A percentile compares a stretch with the other conserved stretches of the same genome.
These are phyloP conservation scores for Papio anubis DNA, from an alignment of 2,113 vertebrate species.

Conservation along the genomic window DNA sequence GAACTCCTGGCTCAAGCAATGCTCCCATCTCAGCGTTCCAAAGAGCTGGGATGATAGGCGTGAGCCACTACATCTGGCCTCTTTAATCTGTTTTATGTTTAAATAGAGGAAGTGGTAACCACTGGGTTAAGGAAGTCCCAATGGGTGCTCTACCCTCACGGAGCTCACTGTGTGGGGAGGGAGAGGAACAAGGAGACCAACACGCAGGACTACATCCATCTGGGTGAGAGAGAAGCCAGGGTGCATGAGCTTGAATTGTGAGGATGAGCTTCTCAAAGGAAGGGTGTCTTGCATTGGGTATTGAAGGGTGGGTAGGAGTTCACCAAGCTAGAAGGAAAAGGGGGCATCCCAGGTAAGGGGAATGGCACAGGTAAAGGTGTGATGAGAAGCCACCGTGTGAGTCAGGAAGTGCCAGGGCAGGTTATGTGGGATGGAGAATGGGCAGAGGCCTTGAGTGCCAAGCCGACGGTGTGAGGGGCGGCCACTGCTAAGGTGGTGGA, in stretches of 20 bases:
- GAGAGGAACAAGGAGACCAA: not conserved
- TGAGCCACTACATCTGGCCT: not conserved
- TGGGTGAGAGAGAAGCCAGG: not conserved
- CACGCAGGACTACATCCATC: rapidly evolving
- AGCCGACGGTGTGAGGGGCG: not conserved
- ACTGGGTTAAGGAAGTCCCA: not conserved
- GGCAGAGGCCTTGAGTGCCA: not conserved
- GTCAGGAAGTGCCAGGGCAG: not conserved
- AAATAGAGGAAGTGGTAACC: not conserved
- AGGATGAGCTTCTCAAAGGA: not conserved
- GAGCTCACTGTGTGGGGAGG: not conserved
- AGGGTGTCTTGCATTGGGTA: not conserved
- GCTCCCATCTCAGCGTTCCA: not conserved
- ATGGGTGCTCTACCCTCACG: not conserved
- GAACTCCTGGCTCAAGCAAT: not conserved
- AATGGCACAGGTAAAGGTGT: rapidly evolving
- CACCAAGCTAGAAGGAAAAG: not conserved
- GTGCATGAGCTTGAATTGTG: too few relatives aligned
- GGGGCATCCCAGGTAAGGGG: not conserved
- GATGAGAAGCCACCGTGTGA: not conserved
- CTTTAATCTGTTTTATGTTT: not conserved
- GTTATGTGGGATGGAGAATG: too few relatives aligned
- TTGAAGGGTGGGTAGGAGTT: not conserved
- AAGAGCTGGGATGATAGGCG: not conserved
- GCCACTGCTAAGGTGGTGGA: not conserved